These are phyloP conservation scores for Actinopyga echinites DNA, from an alignment of 53 echinoderm and acorn worm species.

Conservation along the genomic window DNA sequence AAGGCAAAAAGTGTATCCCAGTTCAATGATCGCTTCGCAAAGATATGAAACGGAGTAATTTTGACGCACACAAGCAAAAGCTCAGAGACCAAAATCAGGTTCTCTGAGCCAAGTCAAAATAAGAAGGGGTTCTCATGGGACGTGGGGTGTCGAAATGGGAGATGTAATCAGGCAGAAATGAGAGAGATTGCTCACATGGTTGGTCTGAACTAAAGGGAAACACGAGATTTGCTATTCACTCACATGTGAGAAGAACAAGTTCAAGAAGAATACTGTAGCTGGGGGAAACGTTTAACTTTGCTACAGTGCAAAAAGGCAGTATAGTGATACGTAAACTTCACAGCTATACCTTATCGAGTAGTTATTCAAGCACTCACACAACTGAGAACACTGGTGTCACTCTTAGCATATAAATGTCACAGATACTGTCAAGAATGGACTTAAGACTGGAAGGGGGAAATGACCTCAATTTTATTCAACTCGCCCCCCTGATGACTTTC, in stretches of 20 bases:
- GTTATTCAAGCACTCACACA: too few relatives aligned
- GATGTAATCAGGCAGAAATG: conserved; percentile 40
- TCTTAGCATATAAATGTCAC: too few relatives aligned
- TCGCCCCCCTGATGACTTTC: too few relatives aligned
- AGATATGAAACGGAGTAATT: conserved; percentile 15
- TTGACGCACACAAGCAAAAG: conserved; percentile 9
- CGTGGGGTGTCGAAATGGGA: conserved; percentile 38
- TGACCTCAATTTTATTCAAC: too few relatives aligned
- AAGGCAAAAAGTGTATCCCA: conserved; percentile 8
- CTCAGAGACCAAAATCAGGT: neutral
- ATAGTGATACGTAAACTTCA: too few relatives aligned
- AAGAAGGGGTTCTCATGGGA: conserved; percentile 21
- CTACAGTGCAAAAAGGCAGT: too few relatives aligned
- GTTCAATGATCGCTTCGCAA: conserved; percentile 33
- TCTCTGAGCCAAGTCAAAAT: conserved; percentile 10
- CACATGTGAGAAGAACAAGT: conserved; percentile 36
- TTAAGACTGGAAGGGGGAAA: too few relatives aligned
- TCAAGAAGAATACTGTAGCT: neutral
- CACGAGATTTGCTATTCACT: conserved; percentile 24
- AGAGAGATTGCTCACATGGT: conserved; percentile 36
- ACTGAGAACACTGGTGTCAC: too few relatives aligned
- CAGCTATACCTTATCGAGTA: too few relatives aligned
- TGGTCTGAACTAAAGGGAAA: conserved; percentile 11
- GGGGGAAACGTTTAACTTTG: too few relatives aligned
- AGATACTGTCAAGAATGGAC: too few relatives aligned